Evolutionary conservation across 2,797 vertebrate species (phyloP).

Genomic region (Pseudopleuronectes americanus): DNA sequence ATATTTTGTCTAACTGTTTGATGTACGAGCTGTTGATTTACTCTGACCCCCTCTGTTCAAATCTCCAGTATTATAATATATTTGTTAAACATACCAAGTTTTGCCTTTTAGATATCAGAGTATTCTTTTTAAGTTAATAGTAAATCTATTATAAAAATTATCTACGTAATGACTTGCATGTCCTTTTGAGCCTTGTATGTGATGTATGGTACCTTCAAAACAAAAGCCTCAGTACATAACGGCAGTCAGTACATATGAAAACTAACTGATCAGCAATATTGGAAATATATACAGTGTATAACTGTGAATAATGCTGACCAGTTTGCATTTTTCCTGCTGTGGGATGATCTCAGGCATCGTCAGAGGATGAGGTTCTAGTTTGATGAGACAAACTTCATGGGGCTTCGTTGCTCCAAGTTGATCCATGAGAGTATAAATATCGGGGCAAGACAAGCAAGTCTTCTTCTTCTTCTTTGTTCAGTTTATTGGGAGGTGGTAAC

Average conservation of each 20-base stretch:
- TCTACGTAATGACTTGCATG: constrained; percentile 77
- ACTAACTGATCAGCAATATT: background rate
- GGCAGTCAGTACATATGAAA: background rate
- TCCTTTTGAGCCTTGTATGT: constrained; percentile 87
- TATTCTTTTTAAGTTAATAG: constrained; percentile 8
- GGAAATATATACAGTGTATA: background rate
- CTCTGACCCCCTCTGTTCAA: no score
- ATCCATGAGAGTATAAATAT: constrained; percentile 83
- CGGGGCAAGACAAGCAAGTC: constrained; percentile 73
- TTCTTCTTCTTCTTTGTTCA: no score
- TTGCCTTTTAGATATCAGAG: background rate
- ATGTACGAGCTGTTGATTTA: no score
- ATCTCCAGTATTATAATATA: background rate
- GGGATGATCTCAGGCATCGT: constrained; percentile 82
- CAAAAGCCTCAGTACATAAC: background rate
- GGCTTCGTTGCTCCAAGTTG: constrained; percentile 85
- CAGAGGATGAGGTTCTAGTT: constrained; percentile 81
- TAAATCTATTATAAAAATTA: constrained; percentile 23
- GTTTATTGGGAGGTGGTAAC: no score
- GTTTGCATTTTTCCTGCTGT: constrained; percentile 77
- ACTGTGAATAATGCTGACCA: constrained; percentile 77
- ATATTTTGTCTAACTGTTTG: constrained; percentile 11
- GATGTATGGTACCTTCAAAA: constrained; percentile 86
- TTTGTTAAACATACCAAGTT: no score
- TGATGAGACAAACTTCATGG: constrained; percentile 87